A percentile compares a stretch with the other conserved stretches of the same genome.
Evolutionary conservation across 1,140 invertebrate species (phyloP).

Genomic region (Drosophila equinoxialis): DNA sequence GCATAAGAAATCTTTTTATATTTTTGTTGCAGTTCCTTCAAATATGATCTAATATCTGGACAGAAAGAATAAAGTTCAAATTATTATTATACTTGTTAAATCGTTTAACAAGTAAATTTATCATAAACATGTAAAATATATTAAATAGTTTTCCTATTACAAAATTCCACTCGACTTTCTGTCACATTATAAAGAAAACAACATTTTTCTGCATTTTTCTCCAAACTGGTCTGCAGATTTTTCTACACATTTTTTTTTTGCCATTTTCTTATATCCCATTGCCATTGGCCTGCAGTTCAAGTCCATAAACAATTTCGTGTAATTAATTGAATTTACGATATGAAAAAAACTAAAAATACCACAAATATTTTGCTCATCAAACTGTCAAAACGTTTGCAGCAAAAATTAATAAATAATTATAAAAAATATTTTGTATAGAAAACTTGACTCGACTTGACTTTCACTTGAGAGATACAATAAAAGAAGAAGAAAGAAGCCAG

Average conservation of each 20-base stretch:
- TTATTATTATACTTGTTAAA: no score
- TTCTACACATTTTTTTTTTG: slow-evolving; percentile 24
- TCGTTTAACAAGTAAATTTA: no score
- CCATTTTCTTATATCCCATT: neutral
- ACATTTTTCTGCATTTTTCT: neutral
- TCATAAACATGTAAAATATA: no score
- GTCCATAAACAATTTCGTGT: slow-evolving; percentile 32
- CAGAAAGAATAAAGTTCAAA: no score
- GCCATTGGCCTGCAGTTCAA: slow-evolving; percentile 15
- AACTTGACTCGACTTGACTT: slow-evolving; percentile 17
- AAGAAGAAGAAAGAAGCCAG: no score
- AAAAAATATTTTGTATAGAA: slow-evolving; percentile 52
- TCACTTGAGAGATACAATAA: neutral
- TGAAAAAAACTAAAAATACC: slow-evolving; percentile 33
- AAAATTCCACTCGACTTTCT: no score
- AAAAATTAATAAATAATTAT: slow-evolving; percentile 65
- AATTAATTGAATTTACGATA: slow-evolving; percentile 46
- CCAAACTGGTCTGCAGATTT: slow-evolving; percentile 7
- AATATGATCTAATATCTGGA: no score
- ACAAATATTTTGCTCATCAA: slow-evolving; percentile 29
- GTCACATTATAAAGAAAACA: no score
- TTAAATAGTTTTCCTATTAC: no score
- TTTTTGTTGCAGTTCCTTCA: no score
- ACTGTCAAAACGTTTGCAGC: slow-evolving; percentile 14
- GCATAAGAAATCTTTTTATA: no score